Conservation (phyloP, 1,140 invertebrate species). For the Helicorthomorpha holstii region DNA sequence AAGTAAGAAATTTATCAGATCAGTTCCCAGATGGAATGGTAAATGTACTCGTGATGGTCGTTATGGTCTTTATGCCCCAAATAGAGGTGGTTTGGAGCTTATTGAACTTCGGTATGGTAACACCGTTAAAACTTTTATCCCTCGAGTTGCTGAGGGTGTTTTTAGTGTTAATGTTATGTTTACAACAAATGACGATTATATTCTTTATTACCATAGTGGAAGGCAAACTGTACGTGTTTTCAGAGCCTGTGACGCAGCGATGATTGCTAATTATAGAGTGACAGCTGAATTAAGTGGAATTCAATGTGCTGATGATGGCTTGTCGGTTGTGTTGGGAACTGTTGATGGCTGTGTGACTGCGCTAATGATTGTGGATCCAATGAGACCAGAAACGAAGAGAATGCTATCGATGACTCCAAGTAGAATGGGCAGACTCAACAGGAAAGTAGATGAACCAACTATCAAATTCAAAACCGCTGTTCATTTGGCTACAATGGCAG, state of each 20-base stretch:
- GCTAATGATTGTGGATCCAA: constrained; percentile 72
- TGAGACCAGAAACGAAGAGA: constrained; percentile 38
- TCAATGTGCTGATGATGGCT: constrained; percentile 59
- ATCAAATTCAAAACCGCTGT: not conserved
- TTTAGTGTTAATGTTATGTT: constrained; percentile 90
- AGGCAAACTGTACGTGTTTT: constrained; percentile 82
- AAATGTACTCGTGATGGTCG: constrained; percentile 36
- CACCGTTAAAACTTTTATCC: constrained; percentile 65
- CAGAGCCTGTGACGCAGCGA: constrained; percentile 64
- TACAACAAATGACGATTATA: constrained; percentile 83
- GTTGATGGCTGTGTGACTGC: constrained; percentile 86
- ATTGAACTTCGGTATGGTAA: constrained; percentile 69
- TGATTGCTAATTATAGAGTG: constrained; percentile 82
- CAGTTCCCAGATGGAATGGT: constrained; percentile 34
- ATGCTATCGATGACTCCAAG: constrained; percentile 49
- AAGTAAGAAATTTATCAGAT: constrained; percentile 29
- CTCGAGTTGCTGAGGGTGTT: constrained; percentile 78
- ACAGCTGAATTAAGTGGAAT: constrained; percentile 79
- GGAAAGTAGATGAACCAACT: not conserved
- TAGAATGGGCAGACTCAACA: constrained; percentile 17
- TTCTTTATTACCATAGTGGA: constrained; percentile 90
- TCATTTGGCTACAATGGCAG: not conserved
- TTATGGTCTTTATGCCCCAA: constrained; percentile 79
- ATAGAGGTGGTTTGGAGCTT: constrained; percentile 77
- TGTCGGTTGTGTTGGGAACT: constrained; percentile 65